Base-by-base conservation (phyloP, 2,797 vertebrate genomes). In the Protosalanx chinensis region DNA sequence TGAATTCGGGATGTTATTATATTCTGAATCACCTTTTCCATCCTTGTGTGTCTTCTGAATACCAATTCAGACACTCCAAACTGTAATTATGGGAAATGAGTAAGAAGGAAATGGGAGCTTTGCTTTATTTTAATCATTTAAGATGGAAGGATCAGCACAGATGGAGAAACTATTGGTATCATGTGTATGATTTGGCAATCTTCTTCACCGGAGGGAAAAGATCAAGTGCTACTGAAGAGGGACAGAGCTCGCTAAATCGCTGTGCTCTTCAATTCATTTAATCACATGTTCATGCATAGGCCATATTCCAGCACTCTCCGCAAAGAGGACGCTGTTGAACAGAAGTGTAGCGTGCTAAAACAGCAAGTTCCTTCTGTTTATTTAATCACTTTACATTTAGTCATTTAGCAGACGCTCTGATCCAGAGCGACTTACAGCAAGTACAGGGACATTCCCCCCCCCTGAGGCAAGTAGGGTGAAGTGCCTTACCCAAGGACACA, bases 11-110 rank as follows among this genome's bases (percentile, higher is more conserved):
- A 59, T 72, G 70, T 68, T 73, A 32, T 72, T 81, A 72, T 67
- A 71, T 76, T 46, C 41, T 23, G 77, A 82, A 81, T 74, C 20
- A 66, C 60, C 49, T 75, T 64, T 68, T 65, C 65, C 75, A 13
- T 37, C 65, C 51, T 67, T 23, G 8, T 23, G 8, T 46, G n/a
- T 70, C 70, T 32, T 63, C 33, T 23, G 18, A 71, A 71, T 51
- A 72, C 68, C 73, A 23, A 78, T 75, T 71, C 51, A n/a, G 51
- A 16, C 51, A 16, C 15, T 16, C 51, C 27, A 73, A 62, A 66
- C 66, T 80, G 64, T 71, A 80, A 73, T 79, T 76, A 80, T 77
- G 51, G 59, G 69, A 73, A 76, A 84, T 72, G 59, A 73, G 67
- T 75, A 63, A 23, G 66, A 29, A 67, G 57, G 71, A 71, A 71